Base-by-base conservation (phyloP, 2,113 vertebrate species). In the Cyphomyrus discorhynchus region DNA sequence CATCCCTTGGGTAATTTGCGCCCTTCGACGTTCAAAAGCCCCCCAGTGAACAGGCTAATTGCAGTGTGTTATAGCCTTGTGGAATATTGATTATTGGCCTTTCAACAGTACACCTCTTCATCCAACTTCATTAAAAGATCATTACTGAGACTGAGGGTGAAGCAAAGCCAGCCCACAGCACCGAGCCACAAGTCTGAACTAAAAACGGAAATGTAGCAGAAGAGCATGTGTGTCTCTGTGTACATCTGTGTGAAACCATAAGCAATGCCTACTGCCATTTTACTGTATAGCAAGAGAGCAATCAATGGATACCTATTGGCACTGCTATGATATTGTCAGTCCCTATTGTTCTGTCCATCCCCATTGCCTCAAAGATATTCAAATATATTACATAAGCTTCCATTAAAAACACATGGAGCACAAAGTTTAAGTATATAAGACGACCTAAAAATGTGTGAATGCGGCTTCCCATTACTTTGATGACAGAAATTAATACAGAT, bases 91-190 rank as follows among this genome's bases (percentile, higher is more conserved):
- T 90, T 53, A 90, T 77, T 62, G 35, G 84, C 50, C 62, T 74
- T 80, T 53, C 62, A 5, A 27, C 10, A n/a, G 31, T 31, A 45
- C 10, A 49, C n/a, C 70, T 74, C 89, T 87, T 80, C 89, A 90
- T 87, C 86, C 62, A 53, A 39, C 62, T 90, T 90, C 89, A 90
- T 90, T 90, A 80, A 88, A 86, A 66, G 62, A 87, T 77, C 89
- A 80, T 87, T 87, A 87, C 47, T 1, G 7, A 80, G 89, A 83
- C 35, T 5, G 52, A 85, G 56, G 74, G 3, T 58, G 9, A 45
- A 4, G 21, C 80, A 17, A 56, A 58, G 24, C 9, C 53, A 19
- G 80, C 24, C 62, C 62, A 45, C 2, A 31, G n/a, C 27, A 17
- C 70, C 0, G 0, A 77, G 5, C 5, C 35, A 42, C 35, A 77